phyloP scores from a whole-genome alignment of 1,140 invertebrate species.

The Drosophila serrata region DNA sequence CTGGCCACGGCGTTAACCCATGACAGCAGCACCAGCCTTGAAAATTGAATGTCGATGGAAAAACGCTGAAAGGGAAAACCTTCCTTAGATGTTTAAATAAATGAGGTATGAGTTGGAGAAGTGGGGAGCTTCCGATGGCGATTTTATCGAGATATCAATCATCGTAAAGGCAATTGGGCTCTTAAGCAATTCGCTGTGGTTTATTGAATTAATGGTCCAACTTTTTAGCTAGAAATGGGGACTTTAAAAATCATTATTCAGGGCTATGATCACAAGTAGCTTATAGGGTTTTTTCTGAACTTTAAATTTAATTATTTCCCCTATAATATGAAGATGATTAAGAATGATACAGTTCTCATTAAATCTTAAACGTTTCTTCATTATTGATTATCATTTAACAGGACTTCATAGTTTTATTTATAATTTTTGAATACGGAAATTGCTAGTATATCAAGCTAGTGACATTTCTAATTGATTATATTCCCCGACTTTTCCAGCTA shows the following conservation, averaged over 20 bases:
- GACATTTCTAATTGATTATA: constrained; percentile 75
- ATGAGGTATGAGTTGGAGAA: constrained; percentile 12
- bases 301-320: too few relatives aligned
- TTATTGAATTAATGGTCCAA: constrained; percentile 29
- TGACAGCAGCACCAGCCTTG: constrained; percentile 28
- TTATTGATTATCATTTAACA: too few relatives aligned
- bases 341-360: too few relatives aligned
- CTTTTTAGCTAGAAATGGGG: background rate
- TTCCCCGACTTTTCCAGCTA: constrained; percentile 44
- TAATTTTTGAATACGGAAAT: background rate
- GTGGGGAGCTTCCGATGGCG: background rate
- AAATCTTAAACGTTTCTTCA: too few relatives aligned
- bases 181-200: constrained; percentile 34
- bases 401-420: too few relatives aligned
- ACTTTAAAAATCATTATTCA: background rate
- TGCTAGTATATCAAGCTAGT: constrained; percentile 34
- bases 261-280: background rate
- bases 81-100: constrained; percentile 42
- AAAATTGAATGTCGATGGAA: constrained; percentile 45
- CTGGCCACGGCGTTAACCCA: constrained; percentile 58
- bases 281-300: too few relatives aligned
- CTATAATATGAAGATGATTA: too few relatives aligned
- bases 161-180: constrained; percentile 18
- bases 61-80: constrained; percentile 3
- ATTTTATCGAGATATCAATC: constrained; percentile 46